Conservation (phyloP, 2,113 vertebrate genomes). For the Leucopsar rothschildi region DNA sequence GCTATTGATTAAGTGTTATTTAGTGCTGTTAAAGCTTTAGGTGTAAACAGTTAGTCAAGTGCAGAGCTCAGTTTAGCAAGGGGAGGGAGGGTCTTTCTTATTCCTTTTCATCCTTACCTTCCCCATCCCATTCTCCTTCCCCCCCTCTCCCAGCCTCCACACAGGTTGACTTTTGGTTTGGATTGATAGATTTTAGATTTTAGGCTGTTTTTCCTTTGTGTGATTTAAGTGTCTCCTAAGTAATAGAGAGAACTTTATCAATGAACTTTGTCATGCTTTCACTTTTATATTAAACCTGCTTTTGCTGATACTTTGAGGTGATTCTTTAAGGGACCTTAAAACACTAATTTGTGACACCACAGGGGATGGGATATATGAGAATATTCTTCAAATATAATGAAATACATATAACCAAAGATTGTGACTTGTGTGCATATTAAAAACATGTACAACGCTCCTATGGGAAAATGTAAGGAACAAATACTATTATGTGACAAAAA, state of each 20-base stretch:
- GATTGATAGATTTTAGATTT: not conserved
- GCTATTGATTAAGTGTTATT: not conserved
- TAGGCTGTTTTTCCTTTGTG: not conserved
- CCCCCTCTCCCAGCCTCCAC: not conserved
- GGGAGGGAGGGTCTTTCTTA: not conserved
- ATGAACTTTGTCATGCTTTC: not conserved
- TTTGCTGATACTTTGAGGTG: not conserved
- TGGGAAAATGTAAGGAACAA: not conserved
- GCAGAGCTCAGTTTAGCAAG: not conserved
- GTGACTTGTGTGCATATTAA: not conserved
- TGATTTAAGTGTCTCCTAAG: not conserved
- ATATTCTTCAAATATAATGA: not conserved
- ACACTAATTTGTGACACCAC: not conserved
- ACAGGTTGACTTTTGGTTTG: not conserved
- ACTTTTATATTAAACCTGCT: not conserved
- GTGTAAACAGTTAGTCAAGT: not conserved
- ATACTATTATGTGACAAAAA: not conserved
- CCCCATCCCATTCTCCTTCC: not conserved
- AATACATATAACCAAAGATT: not conserved
- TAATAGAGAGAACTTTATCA: not conserved
- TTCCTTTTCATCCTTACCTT: not conserved
- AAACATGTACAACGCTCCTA: not conserved
- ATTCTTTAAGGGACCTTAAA: not conserved
- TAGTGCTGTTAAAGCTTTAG: not conserved
- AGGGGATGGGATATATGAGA: not conserved